These are phyloP conservation scores for Pachypanchax playfairii DNA, from an alignment of 2,113 vertebrate genomes.

Conservation along the genomic window DNA sequence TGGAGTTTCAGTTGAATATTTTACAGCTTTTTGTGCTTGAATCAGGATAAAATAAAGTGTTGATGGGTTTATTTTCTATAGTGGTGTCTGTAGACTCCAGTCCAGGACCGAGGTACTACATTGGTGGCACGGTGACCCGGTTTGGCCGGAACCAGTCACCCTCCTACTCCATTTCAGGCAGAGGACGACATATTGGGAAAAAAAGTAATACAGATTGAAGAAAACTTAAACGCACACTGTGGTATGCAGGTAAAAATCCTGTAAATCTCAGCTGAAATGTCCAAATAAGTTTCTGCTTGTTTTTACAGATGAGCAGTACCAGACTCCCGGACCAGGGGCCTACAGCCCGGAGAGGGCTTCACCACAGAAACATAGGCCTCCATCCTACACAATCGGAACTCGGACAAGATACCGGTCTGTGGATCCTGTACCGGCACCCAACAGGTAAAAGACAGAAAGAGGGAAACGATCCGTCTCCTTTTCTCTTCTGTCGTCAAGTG, in stretches of 20 bases:
- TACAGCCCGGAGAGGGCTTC: constrained; percentile 86
- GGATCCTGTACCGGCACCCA: constrained; percentile 83
- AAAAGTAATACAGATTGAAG: constrained; percentile 45
- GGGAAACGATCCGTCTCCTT: no score
- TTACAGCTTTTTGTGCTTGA: no score
- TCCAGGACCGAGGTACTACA: constrained; percentile 86
- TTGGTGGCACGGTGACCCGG: constrained; percentile 84
- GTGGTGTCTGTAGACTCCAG: constrained; percentile 81
- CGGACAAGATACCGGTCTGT: constrained; percentile 79
- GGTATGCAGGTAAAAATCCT: no score
- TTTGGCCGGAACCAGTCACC: constrained; percentile 84
- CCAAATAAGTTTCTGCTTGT: not conserved
- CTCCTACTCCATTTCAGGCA: constrained; percentile 85
- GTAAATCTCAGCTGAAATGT: no score
- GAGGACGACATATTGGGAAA: constrained; percentile 65
- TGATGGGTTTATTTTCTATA: constrained; percentile 44
- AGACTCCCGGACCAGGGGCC: constrained; percentile 85
- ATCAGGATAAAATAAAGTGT: not conserved
- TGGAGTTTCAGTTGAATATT: no score
- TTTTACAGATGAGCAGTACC: constrained; percentile 54
- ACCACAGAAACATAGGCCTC: constrained; percentile 74
- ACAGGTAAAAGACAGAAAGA: constrained; percentile 62
- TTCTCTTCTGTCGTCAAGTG: no score
- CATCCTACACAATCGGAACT: constrained; percentile 83
- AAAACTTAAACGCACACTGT: no score